Evolutionary conservation across 1,140 invertebrate species (phyloP), one percentile per base, ranked within the genome.

Genomic region (Prorops nasuta): DNA sequence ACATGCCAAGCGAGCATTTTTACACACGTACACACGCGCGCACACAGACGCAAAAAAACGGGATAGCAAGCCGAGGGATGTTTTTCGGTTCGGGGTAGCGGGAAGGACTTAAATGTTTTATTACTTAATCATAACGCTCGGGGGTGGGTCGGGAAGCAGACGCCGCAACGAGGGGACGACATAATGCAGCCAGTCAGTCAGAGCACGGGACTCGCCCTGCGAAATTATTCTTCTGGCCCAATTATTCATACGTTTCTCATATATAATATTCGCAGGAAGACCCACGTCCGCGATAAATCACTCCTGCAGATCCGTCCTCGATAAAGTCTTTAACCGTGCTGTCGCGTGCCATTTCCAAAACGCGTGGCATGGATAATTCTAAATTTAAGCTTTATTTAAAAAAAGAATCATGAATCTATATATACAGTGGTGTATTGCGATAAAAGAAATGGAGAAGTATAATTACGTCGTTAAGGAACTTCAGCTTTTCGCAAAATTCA

Each of bases 61-160:
- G 16, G 7, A 16, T 32, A 52, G 28, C 44, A 12, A 44, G 35
- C 54, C 48, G 58, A 49, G 67, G 67, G 67, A 67, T 67, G 60
- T 65, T 64, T 67, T 74, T 66, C 57, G 68, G 54, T 63, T 52
- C 54, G 54, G 54, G 56, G 49, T 54, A 56, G 58, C 49, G 35
- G 55, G 54, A 55, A 56, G 61, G 59, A 60, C 48, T 56, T 74
- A 68, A 74, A 74, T 75, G 69, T 74, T 74, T 75, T 72, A 75
- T 75, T 75, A 71, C 70, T 75, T 74, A 75, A 75, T 75, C 71
- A 72, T 75, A 71, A 70, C 63, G 68, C 63, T 61, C 50, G 47
- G 50, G 51, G 51, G 51, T 32, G 50, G 55, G 58, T 14, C 18
- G 21, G 51, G 34, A 34, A 31, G 45, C 28, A 44, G 42, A 45